Evolutionary conservation across 2,888 invertebrate species (phyloP).

Genomic region (Leucophenga montana): DNA sequence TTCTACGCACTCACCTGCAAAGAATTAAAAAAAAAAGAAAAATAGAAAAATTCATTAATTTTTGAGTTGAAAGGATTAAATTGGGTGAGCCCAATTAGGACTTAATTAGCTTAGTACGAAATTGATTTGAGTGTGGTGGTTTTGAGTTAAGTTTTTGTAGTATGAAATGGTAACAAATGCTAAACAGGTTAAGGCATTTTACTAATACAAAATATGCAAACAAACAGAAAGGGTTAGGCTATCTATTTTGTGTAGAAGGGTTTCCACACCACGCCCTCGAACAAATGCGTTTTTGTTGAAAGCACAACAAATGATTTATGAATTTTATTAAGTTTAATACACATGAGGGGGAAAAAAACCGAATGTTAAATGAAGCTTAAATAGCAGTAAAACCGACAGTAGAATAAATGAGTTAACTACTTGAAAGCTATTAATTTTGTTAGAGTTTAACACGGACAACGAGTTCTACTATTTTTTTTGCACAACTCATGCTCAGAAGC

Average conservation of each 20-base stretch:
- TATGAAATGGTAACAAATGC: slow-evolving; percentile 23
- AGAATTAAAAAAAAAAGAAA: slow-evolving; percentile 31
- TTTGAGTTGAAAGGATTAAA: not conserved
- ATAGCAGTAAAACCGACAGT: not conserved
- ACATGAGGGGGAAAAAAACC: not conserved
- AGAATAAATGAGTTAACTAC: slow-evolving; percentile 13
- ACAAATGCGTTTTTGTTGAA: not conserved
- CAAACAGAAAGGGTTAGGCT: too few relatives aligned
- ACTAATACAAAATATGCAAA: too few relatives aligned
- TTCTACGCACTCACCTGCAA: slow-evolving; percentile 27
- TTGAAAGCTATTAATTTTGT: slow-evolving; percentile 21
- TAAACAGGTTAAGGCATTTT: not conserved
- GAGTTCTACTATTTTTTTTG: not conserved
- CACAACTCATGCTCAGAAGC: not conserved
- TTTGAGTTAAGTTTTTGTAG: slow-evolving; percentile 49
- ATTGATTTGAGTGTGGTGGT: slow-evolving; percentile 31
- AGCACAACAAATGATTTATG: slow-evolving; percentile 53
- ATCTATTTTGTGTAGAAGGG: not conserved
- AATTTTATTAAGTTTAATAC: not conserved
- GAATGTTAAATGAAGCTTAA: slow-evolving; percentile 4
- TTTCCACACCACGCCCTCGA: slow-evolving; percentile 18
- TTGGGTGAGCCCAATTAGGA: slow-evolving; percentile 58
- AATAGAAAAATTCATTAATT: not conserved
- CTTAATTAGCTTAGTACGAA: slow-evolving; percentile 56
- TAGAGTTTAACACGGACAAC: too few relatives aligned